phyloP scores from a whole-genome alignment of 2,888 invertebrate genomes.

The Sinotaia quadrata region DNA sequence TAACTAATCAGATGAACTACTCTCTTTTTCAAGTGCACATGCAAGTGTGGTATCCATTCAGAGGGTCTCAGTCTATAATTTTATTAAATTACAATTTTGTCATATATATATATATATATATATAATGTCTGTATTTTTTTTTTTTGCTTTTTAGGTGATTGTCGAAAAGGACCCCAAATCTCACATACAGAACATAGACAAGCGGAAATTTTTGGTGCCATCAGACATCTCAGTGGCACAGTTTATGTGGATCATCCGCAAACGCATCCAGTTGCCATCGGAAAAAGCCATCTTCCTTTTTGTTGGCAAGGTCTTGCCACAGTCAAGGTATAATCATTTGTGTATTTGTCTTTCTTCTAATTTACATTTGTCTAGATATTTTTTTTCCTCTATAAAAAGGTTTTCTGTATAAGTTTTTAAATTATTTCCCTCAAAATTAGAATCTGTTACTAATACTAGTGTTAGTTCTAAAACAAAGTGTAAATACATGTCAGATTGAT shows the following conservation, averaged over 20 bases:
- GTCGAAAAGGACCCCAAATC: conserved; percentile 73
- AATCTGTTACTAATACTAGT: no score
- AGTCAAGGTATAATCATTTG: conserved; percentile 69
- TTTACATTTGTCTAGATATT: not conserved
- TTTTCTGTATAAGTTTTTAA: no score
- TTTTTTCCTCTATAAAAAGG: not conserved
- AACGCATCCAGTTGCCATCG: conserved; percentile 72
- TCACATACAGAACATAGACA: conserved; percentile 72
- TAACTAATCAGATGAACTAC: no score
- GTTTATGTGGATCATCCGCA: conserved; percentile 74
- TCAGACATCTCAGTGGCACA: conserved; percentile 74
- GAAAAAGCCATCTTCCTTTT: conserved; percentile 74
- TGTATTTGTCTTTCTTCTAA: not conserved
- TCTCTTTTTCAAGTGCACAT: no score
- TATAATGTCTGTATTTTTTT: conserved; percentile 9
- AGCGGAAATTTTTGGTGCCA: conserved; percentile 73
- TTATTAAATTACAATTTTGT: no score
- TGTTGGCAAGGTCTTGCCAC: conserved; percentile 73
- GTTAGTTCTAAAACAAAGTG: no score
- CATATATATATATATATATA: no score
- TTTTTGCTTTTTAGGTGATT: conserved; percentile 68
- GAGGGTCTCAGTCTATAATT: no score
- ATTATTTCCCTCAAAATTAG: no score
- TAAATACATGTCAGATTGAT: no score
- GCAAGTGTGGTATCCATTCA: no score